phyloP scores from a whole-genome alignment of 2,888 invertebrate species.

The Sminthurinus aureus region DNA sequence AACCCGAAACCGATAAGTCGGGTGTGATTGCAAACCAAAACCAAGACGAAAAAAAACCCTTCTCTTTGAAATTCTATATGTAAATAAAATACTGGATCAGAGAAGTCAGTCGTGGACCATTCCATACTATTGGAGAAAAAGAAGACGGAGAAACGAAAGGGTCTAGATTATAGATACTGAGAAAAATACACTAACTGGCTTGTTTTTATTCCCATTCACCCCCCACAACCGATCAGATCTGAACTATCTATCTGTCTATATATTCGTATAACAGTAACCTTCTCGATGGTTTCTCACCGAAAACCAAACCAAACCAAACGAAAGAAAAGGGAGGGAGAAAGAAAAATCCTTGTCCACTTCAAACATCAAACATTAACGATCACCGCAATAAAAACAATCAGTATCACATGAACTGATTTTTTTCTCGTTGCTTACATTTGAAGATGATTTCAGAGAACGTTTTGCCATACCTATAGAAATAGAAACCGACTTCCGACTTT shows the following conservation, averaged over 20 bases:
- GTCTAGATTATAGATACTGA: not conserved
- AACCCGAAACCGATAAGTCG: conserved; percentile 13
- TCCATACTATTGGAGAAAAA: not conserved
- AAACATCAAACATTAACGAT: not conserved
- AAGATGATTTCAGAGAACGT: too few relatives aligned
- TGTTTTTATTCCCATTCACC: conserved; percentile 34
- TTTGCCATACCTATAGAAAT: too few relatives aligned
- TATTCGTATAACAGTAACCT: not conserved
- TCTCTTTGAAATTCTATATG: conserved; percentile 35
- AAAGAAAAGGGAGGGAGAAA: too few relatives aligned
- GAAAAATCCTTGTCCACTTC: not conserved
- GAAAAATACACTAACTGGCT: conserved; percentile 28
- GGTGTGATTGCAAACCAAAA: conserved; percentile 13
- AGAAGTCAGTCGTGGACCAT: too few relatives aligned
- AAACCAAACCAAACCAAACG: too few relatives aligned
- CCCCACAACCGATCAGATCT: not conserved
- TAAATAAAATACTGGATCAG: conserved; percentile 24
- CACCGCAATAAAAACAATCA: too few relatives aligned
- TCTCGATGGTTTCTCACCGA: not conserved
- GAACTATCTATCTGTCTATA: conserved; percentile 12
- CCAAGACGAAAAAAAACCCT: not conserved
- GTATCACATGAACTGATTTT: too few relatives aligned
- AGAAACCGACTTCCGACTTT: too few relatives aligned
- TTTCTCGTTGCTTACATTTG: too few relatives aligned
- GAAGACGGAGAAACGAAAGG: not conserved